Conservation (phyloP, 2,888 invertebrate genomes). For the Macrophya annulata region DNA sequence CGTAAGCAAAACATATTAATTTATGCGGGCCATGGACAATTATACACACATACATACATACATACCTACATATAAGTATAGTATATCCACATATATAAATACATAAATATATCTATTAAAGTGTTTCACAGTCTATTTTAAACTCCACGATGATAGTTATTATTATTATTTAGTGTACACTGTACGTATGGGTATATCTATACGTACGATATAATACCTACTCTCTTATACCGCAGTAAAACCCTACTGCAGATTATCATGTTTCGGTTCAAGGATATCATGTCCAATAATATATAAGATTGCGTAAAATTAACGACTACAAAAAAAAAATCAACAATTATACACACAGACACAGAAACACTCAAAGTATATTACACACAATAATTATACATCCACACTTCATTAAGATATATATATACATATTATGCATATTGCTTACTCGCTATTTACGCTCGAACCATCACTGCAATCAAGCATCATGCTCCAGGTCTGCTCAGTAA, state of each 20-base stretch:
- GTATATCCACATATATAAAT: neutral
- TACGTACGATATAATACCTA: neutral
- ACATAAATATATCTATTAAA: conserved; percentile 2
- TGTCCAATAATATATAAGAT: neutral
- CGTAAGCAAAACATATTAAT: neutral
- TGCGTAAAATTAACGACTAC: neutral
- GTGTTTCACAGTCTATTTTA: conserved; percentile 30
- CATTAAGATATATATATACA: neutral
- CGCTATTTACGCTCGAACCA: conserved; percentile 75
- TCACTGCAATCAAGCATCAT: conserved; percentile 79
- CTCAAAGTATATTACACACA: neutral
- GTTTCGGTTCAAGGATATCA: neutral
- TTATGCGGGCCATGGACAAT: conserved; percentile 3
- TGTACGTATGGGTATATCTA: neutral
- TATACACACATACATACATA: neutral
- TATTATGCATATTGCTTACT: conserved; percentile 70
- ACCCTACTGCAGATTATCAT: neutral
- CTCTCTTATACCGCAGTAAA: neutral
- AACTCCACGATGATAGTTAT: conserved; percentile 33
- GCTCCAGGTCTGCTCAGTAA: conserved; percentile 79
- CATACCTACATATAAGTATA: neutral
- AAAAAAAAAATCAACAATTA: neutral
- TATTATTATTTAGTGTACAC: conserved; percentile 23
- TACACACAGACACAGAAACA: neutral
- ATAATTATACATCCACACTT: neutral